These are phyloP conservation scores for Asteroscopus sphinx DNA, from an alignment of 2,888 invertebrate species.

Conservation along the genomic window DNA sequence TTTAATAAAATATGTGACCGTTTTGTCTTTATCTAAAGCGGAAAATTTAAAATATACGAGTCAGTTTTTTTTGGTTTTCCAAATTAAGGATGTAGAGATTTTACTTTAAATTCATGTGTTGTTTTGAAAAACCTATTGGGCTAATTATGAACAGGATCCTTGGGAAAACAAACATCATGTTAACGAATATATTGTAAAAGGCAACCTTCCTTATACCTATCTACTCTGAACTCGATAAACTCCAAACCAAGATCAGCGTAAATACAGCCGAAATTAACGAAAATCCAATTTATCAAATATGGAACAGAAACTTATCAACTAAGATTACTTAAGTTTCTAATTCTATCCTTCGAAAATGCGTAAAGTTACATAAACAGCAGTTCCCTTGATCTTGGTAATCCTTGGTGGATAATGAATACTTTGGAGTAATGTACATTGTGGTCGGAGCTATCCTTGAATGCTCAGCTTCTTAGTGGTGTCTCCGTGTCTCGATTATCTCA, in stretches of 20 bases:
- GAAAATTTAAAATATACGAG: too few species aligned
- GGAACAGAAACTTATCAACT: conserved; percentile 4
- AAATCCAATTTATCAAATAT: conserved; percentile 2
- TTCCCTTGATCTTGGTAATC: conserved; percentile 11
- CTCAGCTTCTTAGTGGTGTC: conserved; percentile 6
- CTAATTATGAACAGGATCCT: too few species aligned
- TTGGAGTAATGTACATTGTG: conserved; percentile 13
- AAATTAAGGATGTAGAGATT: too few species aligned
- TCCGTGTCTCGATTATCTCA: conserved; percentile 9
- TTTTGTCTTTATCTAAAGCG: too few species aligned
- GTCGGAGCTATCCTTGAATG: conserved; percentile 1
- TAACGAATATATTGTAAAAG: too few species aligned
- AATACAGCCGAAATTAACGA: not conserved
- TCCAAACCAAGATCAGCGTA: not conserved
- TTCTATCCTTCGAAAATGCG: conserved; percentile 2
- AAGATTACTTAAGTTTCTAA: conserved; percentile 7
- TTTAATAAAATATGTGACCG: too few species aligned
- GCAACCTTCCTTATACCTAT: too few species aligned
- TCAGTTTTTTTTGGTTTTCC: too few species aligned
- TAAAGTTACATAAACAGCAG: conserved; percentile 7
- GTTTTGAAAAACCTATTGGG: too few species aligned
- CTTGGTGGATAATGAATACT: conserved; percentile 4
- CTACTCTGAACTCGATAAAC: too few species aligned
- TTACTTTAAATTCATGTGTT: too few species aligned
- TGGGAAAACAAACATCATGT: too few species aligned